These are phyloP conservation scores for Hyppa rectilinea DNA, from an alignment of 2,888 invertebrate species.

Conservation along the genomic window DNA sequence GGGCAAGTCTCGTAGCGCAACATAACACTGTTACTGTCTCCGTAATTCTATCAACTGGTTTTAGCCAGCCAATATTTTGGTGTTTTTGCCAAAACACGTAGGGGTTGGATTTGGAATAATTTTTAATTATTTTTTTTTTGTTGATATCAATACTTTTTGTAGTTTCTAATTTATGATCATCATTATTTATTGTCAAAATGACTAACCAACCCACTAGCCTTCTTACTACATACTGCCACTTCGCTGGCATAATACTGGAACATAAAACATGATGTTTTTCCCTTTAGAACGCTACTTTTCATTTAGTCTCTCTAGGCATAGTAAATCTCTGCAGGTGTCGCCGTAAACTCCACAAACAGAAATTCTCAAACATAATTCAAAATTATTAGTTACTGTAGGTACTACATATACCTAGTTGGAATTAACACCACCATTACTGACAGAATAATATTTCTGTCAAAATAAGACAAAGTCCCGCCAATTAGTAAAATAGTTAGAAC, in stretches of 20 bases:
- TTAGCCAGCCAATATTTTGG: slow-evolving; percentile 36
- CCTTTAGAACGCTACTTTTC: not conserved
- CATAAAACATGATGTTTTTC: not conserved
- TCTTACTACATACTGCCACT: not conserved
- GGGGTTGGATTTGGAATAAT: not conserved
- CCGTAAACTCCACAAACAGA: not conserved
- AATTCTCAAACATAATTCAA: not conserved
- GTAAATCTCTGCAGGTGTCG: slow-evolving; percentile 8
- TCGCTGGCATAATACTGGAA: not conserved
- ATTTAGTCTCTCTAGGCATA: not conserved
- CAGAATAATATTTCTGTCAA: not conserved
- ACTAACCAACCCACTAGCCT: too few species aligned
- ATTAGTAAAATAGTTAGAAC: not conserved
- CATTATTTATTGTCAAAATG: too few species aligned
- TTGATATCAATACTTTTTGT: too few species aligned
- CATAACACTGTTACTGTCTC: slow-evolving; percentile 70
- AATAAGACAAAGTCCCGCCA: not conserved
- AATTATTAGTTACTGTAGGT: not conserved
- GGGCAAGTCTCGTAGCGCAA: slow-evolving; percentile 49
- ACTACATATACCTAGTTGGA: not conserved
- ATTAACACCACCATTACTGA: not conserved
- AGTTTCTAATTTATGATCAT: not conserved
- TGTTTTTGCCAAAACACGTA: slow-evolving; percentile 17
- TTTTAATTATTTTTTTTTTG: too few species aligned
- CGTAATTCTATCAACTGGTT: slow-evolving; percentile 58